phyloP scores from a whole-genome alignment of 2,888 invertebrate genomes.

The Cerceris ruficornis region DNA sequence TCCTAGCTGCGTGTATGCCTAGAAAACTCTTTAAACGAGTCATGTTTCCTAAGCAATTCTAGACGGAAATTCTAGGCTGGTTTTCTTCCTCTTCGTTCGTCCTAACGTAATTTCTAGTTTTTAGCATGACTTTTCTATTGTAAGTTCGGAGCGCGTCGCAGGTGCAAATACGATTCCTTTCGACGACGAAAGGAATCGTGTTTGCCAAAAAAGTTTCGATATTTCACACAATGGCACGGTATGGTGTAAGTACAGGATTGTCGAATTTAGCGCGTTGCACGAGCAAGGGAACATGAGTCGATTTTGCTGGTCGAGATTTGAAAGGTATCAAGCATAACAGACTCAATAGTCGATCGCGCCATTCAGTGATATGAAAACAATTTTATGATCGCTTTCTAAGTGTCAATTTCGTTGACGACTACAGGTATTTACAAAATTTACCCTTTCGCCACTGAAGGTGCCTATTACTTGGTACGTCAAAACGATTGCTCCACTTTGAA shows the following conservation, averaged over 20 bases:
- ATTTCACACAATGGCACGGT: constrained; percentile 17
- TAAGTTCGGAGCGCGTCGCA: constrained; percentile 7
- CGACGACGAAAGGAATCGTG: not conserved
- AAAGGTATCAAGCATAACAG: not conserved
- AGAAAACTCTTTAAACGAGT: constrained; percentile 8
- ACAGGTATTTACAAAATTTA: no score
- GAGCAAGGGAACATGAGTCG: constrained; percentile 23
- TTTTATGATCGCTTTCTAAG: not conserved
- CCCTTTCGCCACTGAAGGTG: no score
- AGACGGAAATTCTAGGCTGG: constrained; percentile 3
- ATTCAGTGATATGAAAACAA: constrained; percentile 7
- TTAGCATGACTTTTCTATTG: constrained; percentile 19
- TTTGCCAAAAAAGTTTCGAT: constrained; percentile 3
- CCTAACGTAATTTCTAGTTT: constrained; percentile 34
- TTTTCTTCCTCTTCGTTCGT: constrained; percentile 1
- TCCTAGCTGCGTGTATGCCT: constrained; percentile 1
- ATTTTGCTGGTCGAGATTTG: constrained; percentile 26
- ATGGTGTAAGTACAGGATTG: constrained; percentile 40
- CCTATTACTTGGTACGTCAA: no score
- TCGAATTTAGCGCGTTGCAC: constrained; percentile 41
- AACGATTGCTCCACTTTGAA: no score
- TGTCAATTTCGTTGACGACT: no score
- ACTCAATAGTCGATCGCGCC: not conserved
- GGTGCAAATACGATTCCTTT: not conserved
- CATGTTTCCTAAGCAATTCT: constrained; percentile 15